Evolutionary conservation across 1,140 invertebrate genomes (phyloP).

Genomic region (Drosophila gunungcola): DNA sequence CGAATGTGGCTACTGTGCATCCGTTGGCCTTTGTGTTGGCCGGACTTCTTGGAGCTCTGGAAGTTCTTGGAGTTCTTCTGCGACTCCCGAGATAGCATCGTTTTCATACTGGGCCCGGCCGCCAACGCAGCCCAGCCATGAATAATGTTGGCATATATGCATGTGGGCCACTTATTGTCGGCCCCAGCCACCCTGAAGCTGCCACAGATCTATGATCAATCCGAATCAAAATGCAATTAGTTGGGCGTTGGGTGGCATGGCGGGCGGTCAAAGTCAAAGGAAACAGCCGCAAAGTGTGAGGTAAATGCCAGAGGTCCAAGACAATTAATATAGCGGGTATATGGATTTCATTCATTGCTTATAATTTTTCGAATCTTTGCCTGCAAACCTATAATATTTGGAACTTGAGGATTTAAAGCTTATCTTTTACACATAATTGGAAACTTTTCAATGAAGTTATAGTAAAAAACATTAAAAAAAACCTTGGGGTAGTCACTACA

Average conservation of each 20-base stretch:
- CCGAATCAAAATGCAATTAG: conserved; percentile 54
- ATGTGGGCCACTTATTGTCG: neutral
- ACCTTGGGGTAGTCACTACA: too few relatives aligned
- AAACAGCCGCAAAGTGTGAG: conserved; percentile 4
- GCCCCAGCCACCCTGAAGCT: conserved; percentile 43
- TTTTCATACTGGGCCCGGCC: conserved; percentile 1
- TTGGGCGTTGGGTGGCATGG: conserved; percentile 24
- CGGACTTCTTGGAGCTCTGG: neutral
- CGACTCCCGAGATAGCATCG: conserved; percentile 12
- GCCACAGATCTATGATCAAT: conserved; percentile 53
- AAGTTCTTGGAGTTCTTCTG: neutral
- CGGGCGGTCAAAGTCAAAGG: conserved; percentile 20
- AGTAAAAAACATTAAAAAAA: too few relatives aligned
- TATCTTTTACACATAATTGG: too few relatives aligned
- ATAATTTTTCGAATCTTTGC: neutral
- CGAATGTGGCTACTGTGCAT: conserved; percentile 74
- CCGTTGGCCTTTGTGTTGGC: conserved; percentile 14
- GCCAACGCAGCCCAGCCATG: conserved; percentile 43
- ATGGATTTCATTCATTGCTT: neutral
- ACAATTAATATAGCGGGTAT: conserved; percentile 24
- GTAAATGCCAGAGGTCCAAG: conserved; percentile 4
- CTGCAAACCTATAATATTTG: neutral
- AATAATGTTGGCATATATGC: conserved; percentile 40
- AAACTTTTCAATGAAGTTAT: too few relatives aligned
- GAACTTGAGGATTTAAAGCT: neutral